Evolutionary conservation across 2,888 invertebrate genomes (phyloP).

Genomic region (Dione vanillae): DNA sequence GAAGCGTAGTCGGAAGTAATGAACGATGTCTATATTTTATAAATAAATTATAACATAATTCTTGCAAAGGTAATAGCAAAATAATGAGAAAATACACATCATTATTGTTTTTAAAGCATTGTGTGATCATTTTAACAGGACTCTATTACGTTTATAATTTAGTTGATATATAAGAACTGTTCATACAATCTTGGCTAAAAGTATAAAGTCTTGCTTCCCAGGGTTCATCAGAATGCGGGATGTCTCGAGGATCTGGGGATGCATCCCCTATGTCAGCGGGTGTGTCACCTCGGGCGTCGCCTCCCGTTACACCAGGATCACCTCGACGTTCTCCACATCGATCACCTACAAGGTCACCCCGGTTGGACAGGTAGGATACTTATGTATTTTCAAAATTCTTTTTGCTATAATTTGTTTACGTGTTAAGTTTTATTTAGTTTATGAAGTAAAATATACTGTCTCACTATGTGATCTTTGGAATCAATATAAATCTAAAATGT

Average conservation of each 20-base stretch:
- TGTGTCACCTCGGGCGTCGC: conserved; percentile 69
- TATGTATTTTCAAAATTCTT: neutral
- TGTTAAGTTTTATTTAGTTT: too few species aligned
- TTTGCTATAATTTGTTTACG: too few species aligned
- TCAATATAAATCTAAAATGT: too few species aligned
- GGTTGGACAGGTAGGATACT: conserved; percentile 66
- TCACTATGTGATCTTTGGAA: too few species aligned
- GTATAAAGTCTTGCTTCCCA: conserved; percentile 44
- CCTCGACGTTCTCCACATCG: conserved; percentile 72
- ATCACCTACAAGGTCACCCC: conserved; percentile 72
- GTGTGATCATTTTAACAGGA: neutral
- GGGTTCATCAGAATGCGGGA: conserved; percentile 79
- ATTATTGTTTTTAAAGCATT: too few species aligned
- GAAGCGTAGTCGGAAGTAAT: too few species aligned
- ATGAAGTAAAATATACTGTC: too few species aligned
- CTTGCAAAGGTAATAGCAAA: too few species aligned
- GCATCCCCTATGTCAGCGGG: conserved; percentile 73
- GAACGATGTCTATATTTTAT: too few species aligned
- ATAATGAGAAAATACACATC: too few species aligned
- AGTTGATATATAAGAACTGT: neutral
- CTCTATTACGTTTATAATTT: neutral
- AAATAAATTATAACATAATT: too few species aligned
- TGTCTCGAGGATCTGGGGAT: conserved; percentile 77
- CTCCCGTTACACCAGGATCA: conserved; percentile 74
- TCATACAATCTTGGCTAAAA: neutral